Evolutionary conservation across 1,140 invertebrate genomes (phyloP).

Genomic region (Drosophila ogumai): DNA sequence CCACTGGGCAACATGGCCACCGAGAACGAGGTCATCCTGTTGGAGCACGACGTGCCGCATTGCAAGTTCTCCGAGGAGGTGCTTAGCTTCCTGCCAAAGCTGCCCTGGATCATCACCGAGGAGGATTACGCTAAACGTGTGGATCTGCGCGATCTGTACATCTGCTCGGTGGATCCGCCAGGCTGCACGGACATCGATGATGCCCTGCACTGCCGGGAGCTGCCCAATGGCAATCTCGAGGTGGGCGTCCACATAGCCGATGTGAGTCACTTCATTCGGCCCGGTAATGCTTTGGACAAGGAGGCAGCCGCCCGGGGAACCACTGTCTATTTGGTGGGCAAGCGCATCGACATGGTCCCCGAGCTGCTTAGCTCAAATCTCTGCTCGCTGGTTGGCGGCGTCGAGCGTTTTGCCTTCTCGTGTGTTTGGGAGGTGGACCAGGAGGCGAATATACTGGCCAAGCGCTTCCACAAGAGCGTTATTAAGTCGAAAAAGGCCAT

Average conservation of each 20-base stretch:
- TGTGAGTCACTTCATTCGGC: slow-evolving; percentile 96
- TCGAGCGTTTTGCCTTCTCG: slow-evolving; percentile 96
- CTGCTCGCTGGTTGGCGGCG: slow-evolving; percentile 94
- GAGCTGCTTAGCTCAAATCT: slow-evolving; percentile 96
- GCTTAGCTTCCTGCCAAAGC: slow-evolving; percentile 94
- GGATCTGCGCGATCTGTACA: slow-evolving; percentile 93
- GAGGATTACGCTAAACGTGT: slow-evolving; percentile 92
- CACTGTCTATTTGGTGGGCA: slow-evolving; percentile 96
- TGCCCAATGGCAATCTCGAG: slow-evolving; percentile 92
- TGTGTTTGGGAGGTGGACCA: slow-evolving; percentile 96
- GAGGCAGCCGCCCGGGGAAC: slow-evolving; percentile 94
- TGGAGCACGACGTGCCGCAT: slow-evolving; percentile 99
- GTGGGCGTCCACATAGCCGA: slow-evolving; percentile 98
- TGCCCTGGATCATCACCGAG: slow-evolving; percentile 95
- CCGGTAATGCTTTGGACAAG: slow-evolving; percentile 93
- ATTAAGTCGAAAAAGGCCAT: slow-evolving; percentile 95
- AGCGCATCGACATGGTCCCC: slow-evolving; percentile 95
- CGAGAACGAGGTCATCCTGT: slow-evolving; percentile 97
- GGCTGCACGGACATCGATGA: slow-evolving; percentile 99
- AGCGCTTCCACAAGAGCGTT: slow-evolving; percentile 96
- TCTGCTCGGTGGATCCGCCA: slow-evolving; percentile 99
- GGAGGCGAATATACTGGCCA: slow-evolving; percentile 93
- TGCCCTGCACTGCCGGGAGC: slow-evolving; percentile 94
- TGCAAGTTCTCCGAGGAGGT: slow-evolving; percentile 97
- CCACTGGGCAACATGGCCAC: slow-evolving; percentile 93